Evolutionary conservation across 2,113 vertebrate species (phyloP).

Genomic region (Micronycteris hirsuta): DNA sequence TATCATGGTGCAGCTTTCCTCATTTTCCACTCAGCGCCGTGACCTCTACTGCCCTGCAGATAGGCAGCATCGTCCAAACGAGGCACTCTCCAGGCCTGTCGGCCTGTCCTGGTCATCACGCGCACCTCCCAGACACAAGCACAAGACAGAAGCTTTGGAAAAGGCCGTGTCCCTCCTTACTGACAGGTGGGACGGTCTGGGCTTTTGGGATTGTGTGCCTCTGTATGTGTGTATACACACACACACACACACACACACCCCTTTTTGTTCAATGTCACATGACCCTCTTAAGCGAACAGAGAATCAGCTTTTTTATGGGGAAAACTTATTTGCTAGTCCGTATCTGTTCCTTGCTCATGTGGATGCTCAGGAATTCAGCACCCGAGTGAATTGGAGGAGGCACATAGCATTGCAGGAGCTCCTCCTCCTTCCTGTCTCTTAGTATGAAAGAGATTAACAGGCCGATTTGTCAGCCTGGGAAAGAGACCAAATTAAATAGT

Average conservation of each 20-base stretch:
- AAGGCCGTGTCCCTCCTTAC: slow-evolving; percentile 1
- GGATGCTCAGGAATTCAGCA: neutral
- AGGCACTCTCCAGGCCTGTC: neutral
- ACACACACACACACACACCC: too few species aligned
- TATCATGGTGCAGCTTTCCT: neutral
- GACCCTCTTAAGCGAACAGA: neutral
- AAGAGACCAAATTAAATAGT: neutral
- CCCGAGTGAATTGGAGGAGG: neutral
- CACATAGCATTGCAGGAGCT: too few species aligned
- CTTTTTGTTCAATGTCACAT: neutral
- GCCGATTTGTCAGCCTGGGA: neutral
- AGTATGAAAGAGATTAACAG: neutral
- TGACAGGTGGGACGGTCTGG: neutral
- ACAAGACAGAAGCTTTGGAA: neutral
- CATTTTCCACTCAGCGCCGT: neutral
- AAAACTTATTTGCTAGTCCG: neutral
- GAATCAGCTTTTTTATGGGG: neutral
- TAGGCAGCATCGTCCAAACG: neutral
- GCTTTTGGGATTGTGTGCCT: neutral
- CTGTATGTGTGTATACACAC: neutral
- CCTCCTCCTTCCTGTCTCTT: neutral
- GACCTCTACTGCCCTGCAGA: neutral
- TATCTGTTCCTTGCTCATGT: neutral
- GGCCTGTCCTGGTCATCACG: neutral
- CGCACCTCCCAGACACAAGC: neutral